phyloP scores from a whole-genome alignment of 2,113 vertebrate genomes.

The Mus musculus region GRCm39 chr1:60327001-60327500 shows the following conservation, averaged over 20 bases:
- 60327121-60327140: background rate
- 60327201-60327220: slow-evolving; percentile 10
- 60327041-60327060: slow-evolving; percentile 49
- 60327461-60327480: background rate
- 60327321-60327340: background rate
- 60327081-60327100: background rate
- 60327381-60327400: slow-evolving; percentile 43
- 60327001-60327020: background rate
- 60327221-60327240: slow-evolving; percentile 40
- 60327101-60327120: background rate
- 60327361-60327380: background rate
- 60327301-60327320: background rate
- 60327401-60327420: background rate
- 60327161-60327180: background rate
- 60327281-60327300: background rate
- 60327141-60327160: background rate
- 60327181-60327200: slow-evolving; percentile 48
- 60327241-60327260: slow-evolving; percentile 37
- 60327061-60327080: background rate
- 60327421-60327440: background rate
- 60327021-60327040: background rate
- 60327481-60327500: background rate
- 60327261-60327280: background rate
- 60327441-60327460: background rate
- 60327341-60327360: background rate